Conservation (phyloP, 2,888 invertebrate species). For the Leptarthrus brevirostris region DNA sequence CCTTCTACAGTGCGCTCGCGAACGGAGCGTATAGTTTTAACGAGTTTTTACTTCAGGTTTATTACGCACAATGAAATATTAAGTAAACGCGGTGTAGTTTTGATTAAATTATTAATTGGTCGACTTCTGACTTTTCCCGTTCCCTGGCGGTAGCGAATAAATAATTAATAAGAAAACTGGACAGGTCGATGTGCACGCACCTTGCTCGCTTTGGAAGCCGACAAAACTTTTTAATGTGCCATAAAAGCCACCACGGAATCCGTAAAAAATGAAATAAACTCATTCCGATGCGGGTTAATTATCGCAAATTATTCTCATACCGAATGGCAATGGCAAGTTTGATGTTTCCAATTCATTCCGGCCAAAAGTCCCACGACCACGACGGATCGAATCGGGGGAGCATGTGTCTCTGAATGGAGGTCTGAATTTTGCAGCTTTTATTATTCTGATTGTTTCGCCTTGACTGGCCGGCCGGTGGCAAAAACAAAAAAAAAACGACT, state of each 20-base stretch:
- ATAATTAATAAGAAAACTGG: constrained; percentile 21
- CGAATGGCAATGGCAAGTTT: constrained; percentile 21
- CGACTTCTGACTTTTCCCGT: constrained; percentile 20
- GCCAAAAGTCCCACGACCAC: not conserved
- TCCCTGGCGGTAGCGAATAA: constrained; percentile 20
- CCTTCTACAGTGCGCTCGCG: not conserved
- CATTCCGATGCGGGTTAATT: constrained; percentile 38
- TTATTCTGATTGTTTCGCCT: constrained; percentile 15
- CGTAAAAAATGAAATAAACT: constrained; percentile 29
- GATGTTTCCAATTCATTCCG: not conserved
- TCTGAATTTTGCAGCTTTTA: constrained; percentile 16
- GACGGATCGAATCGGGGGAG: not conserved
- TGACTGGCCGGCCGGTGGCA: not conserved
- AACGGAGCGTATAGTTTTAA: constrained; percentile 11
- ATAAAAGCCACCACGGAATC: constrained; percentile 18
- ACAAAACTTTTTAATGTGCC: constrained; percentile 20
- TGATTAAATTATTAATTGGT: constrained; percentile 40
- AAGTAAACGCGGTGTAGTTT: constrained; percentile 37
- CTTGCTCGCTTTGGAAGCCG: not conserved
- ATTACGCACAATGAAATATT: constrained; percentile 42
- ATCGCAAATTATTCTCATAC: constrained; percentile 33
- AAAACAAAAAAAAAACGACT: not conserved
- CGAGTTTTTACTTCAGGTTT: constrained; percentile 14
- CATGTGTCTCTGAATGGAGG: constrained; percentile 4
- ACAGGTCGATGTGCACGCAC: constrained; percentile 13